Conservation (phyloP, 2,888 invertebrate genomes). For the Drosophila birchii region DNA sequence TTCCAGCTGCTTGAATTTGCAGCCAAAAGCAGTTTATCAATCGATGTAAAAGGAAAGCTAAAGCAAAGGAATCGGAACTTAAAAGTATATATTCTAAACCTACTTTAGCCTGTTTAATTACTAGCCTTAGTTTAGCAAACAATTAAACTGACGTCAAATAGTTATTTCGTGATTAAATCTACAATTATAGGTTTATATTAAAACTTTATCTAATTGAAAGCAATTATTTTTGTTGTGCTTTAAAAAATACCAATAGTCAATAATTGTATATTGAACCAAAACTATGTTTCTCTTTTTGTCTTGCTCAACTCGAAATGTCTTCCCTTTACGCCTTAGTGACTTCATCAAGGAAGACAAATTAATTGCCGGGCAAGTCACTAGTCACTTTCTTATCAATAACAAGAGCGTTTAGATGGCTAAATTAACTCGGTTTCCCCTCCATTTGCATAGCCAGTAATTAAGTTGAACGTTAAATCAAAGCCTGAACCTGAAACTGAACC, state of each 20-base stretch:
- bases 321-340: neutral
- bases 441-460: constrained; percentile 46
- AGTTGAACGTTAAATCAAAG: constrained; percentile 66
- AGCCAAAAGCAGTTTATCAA: constrained; percentile 20
- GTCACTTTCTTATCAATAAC: constrained; percentile 57
- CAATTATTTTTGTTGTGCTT: neutral
- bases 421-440: constrained; percentile 52
- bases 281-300: neutral
- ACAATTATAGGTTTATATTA: too few relatives aligned
- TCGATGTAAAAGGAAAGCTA: neutral
- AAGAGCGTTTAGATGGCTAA: constrained; percentile 67
- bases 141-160: neutral
- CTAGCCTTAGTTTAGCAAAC: neutral
- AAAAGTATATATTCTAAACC: neutral
- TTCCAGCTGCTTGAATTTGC: constrained; percentile 20
- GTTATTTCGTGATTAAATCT: neutral
- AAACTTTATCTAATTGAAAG: neutral
- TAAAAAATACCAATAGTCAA: neutral
- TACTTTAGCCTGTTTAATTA: neutral
- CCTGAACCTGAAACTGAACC: constrained; percentile 16
- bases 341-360: constrained; percentile 7
- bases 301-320: neutral
- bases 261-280: neutral
- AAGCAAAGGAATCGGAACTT: too few relatives aligned
- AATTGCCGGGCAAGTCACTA: constrained; percentile 22